Evolutionary conservation across 1,140 invertebrate genomes (phyloP), one percentile per base, ranked within the genome.

Genomic region (Neotoxoptera formosana): DNA sequence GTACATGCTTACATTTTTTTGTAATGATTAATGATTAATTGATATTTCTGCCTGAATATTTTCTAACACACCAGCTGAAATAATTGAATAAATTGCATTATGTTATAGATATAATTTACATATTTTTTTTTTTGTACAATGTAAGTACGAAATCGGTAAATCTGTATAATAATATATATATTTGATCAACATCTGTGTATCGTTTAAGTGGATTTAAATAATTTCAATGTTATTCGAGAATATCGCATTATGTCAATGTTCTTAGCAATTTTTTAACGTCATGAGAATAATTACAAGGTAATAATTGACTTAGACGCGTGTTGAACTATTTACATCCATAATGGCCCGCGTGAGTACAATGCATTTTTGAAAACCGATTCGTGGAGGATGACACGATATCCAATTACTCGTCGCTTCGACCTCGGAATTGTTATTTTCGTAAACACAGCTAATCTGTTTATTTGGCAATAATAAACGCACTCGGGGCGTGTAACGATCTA

Each of bases 401-500:
- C 60, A 25, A 90, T 90, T 90, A 90, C 9, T 34, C 9, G 36
- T 41, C 88, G 88, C n/a, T 14, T 14, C 30, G 53, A 90, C 89
- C 91, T 93, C 91, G 76, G 25, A 34, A 25, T 56, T 56, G 81
- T 93, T 93, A 93, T 93, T 93, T 91, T 84, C 48, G 91, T 84
- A 81, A 86, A 53, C 11, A 51, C 47, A 17, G 81, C 91, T 93
- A 92, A 92, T 92, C n/a, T 92, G 67, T 92, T 84, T 84, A 92
- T 92, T 92, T 92, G 91, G 91, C 91, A 93, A 93, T 83, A 93
- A 53, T 56, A 36, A 86, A 91, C n/a, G 67, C 90, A 91, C 90
- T 91, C 90, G 48, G 41, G 67, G 90, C 56, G 25, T 53, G 47
- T 84, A 51, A 91, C 41, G 14, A 47, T 41, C 20, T 34, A 87